Evolutionary conservation across 2,888 invertebrate genomes (phyloP).

Genomic region (Mamestra brassicae): DNA sequence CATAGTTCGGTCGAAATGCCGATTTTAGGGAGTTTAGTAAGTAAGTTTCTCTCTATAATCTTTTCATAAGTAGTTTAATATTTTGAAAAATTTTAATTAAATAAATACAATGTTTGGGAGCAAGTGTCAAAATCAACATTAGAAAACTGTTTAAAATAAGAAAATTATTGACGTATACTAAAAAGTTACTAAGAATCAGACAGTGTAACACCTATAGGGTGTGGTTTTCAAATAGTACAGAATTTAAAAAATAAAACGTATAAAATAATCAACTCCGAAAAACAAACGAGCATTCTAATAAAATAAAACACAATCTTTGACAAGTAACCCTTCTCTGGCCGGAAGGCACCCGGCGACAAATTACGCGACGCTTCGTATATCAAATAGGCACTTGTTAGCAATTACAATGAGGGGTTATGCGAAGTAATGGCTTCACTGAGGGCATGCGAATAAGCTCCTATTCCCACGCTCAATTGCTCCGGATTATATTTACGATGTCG

Average conservation of each 20-base stretch:
- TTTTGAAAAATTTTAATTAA: not conserved
- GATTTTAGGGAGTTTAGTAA: not conserved
- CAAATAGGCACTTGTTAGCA: constrained; percentile 74
- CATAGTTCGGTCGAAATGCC: not conserved
- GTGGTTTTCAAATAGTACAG: not conserved
- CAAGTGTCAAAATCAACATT: no score
- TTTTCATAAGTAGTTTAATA: not conserved
- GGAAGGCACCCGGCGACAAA: constrained; percentile 45
- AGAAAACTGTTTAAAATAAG: no score
- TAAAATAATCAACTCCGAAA: not conserved
- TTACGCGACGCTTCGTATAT: constrained; percentile 60
- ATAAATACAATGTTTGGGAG: not conserved
- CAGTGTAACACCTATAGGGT: not conserved
- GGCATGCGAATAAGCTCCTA: constrained; percentile 68
- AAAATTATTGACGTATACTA: no score
- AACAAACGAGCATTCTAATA: constrained; percentile 10
- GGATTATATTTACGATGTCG: constrained; percentile 43
- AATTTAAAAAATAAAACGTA: not conserved
- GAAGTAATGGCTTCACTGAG: constrained; percentile 52
- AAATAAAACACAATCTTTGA: constrained; percentile 32
- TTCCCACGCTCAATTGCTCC: constrained; percentile 82
- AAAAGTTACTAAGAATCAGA: not conserved
- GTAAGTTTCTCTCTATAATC: no score
- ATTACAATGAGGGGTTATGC: constrained; percentile 75
- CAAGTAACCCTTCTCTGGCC: constrained; percentile 44